Percentiles rank a stretch among this genome's conserved stretches.
Conservation (phyloP, 2,888 invertebrate species). For the Andrena flavipes region DNA sequence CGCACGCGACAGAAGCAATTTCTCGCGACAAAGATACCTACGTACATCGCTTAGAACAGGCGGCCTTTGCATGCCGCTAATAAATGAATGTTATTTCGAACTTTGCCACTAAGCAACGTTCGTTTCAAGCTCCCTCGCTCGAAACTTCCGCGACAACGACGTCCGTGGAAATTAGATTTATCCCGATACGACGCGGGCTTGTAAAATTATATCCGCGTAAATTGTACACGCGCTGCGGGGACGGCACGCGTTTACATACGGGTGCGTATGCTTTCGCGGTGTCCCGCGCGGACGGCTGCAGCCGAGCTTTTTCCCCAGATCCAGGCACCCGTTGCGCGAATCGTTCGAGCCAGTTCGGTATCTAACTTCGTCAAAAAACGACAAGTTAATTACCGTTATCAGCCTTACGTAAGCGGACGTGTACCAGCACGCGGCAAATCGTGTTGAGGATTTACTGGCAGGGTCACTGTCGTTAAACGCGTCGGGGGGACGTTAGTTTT, state of each 20-base stretch:
- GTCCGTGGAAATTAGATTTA: conserved; percentile 64
- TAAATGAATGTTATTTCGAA: conserved; percentile 52
- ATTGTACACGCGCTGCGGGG: conserved; percentile 36
- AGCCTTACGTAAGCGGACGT: conserved; percentile 50
- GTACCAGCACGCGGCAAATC: conserved; percentile 36
- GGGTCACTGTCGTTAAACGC: conserved; percentile 48
- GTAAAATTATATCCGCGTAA: conserved; percentile 57
- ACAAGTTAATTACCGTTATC: conserved; percentile 67
- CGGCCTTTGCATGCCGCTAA: conserved; percentile 27
- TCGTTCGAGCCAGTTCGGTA: conserved; percentile 26
- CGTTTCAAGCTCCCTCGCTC: conserved; percentile 28
- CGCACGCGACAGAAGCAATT: conserved; percentile 25
- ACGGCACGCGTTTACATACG: conserved; percentile 21
- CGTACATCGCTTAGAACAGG: conserved; percentile 17
- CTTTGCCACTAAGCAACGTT: conserved; percentile 55
- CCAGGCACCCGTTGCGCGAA: not conserved
- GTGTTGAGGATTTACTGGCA: conserved; percentile 54
- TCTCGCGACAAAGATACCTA: conserved; percentile 29
- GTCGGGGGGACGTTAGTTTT: conserved; percentile 30
- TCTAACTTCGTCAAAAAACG: conserved; percentile 37
- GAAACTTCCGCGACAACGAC: conserved; percentile 31
- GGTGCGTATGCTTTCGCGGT: conserved; percentile 14
- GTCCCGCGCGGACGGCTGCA: not conserved
- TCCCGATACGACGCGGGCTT: conserved; percentile 36
- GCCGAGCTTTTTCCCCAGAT: conserved; percentile 19